Conservation (phyloP, 1,140 invertebrate genomes). For the Asbolus verrucosus region DNA sequence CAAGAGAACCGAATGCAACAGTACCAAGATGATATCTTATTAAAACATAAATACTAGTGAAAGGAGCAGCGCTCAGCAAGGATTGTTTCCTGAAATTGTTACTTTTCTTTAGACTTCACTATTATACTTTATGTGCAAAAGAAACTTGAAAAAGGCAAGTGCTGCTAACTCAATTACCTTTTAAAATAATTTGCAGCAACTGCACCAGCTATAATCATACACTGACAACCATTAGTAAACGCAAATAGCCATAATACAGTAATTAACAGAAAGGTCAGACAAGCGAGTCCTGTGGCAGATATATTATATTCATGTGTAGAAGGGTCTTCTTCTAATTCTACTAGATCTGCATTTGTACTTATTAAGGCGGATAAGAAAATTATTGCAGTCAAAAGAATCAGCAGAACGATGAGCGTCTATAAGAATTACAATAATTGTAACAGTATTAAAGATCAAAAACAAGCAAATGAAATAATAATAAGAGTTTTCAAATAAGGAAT, state of each 20-base stretch:
- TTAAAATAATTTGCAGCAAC: background rate
- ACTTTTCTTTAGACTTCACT: too few species aligned
- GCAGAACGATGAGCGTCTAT: background rate
- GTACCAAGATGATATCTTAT: conserved; percentile 16
- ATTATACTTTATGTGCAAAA: too few species aligned
- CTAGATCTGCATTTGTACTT: background rate
- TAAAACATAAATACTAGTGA: background rate
- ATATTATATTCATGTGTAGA: background rate
- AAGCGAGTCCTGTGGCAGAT: background rate
- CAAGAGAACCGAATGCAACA: conserved; percentile 15
- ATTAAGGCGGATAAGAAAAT: background rate
- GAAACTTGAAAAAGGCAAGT: background rate
- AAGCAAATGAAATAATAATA: too few species aligned
- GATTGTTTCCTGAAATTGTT: too few species aligned
- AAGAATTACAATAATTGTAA: background rate
- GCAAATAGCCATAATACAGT: background rate
- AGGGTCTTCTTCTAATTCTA: background rate
- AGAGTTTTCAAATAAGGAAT: too few species aligned
- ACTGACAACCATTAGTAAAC: conserved; percentile 4
- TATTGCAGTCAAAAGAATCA: background rate
- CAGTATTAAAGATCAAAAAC: background rate
- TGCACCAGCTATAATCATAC: background rate
- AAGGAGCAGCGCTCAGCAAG: too few species aligned
- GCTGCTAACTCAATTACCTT: background rate
- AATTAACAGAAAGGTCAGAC: background rate